Evolutionary conservation across 2,888 invertebrate species (phyloP), one percentile per base, ranked within the genome.

Genomic region (Invenusta paracnida): DNA sequence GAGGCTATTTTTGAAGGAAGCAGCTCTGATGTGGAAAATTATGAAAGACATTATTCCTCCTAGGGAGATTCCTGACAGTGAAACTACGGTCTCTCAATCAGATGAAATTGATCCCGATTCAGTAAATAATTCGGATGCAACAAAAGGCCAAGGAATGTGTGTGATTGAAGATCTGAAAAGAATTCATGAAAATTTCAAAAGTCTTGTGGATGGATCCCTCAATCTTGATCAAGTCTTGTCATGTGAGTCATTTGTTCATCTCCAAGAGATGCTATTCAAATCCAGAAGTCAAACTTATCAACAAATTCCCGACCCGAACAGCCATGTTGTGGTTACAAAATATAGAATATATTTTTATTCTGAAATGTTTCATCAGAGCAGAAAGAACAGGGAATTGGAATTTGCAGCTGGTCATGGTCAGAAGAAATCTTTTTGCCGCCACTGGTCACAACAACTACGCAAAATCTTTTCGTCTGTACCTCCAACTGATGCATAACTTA

Each of bases 401-500:
- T 23, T 31, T 87, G 13, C 87, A 88, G 79, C 82, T 88, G 5
- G 25, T 85, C 25, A 23, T 86, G n/a, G 5, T 88, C 48, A 48
- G 67, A 2, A 81, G 85, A 73, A 87, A 87, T 86, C 86, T 86
- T 67, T 83, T 88, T 29, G 87, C 88, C n/a, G 88, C 88, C 13
- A 66, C 87, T 79, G 88, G 88, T 82, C 89, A 89, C 88, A 88
- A 88, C 82, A 87, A 87, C 1, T 88, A 86, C 13, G 88, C 89
- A 29, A 89, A 89, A 29, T 88, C 88, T 73, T 87, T 88, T 48
- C 87, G 88, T 66, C 87, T 88, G 30, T 88, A 87, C 79, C 88
- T 88, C 79, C 87, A 88, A 85, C 87, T 87, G 1, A 89, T 88
- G 83, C 87, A 87, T 73, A 87, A 88, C 31, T 87, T 88, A n/a